phyloP scores from a whole-genome alignment of 2,113 vertebrate species.

The Pogona vitticeps region DNA sequence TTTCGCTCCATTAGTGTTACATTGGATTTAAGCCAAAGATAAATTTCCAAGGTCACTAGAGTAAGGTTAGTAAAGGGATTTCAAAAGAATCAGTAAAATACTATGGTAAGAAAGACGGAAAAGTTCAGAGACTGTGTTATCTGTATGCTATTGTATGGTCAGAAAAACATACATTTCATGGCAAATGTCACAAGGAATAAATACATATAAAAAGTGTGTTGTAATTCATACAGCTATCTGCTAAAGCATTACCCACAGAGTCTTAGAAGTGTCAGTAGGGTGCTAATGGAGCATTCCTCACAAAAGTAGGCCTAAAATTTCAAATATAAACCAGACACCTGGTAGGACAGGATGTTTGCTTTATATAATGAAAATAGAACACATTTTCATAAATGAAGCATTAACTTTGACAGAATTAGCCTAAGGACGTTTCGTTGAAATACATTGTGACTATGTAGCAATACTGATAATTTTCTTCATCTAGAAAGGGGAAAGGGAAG shows the following conservation, averaged over 20 bases:
- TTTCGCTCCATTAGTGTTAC: too few species aligned
- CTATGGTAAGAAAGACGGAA: conserved; percentile 53
- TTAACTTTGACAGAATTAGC: neutral
- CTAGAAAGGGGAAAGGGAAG: too few species aligned
- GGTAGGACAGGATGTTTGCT: neutral
- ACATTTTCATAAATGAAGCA: neutral
- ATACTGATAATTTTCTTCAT: neutral
- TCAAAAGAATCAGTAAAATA: conserved; percentile 52
- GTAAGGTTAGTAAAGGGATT: conserved; percentile 44
- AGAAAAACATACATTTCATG: conserved; percentile 22
- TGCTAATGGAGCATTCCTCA: neutral
- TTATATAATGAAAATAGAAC: neutral
- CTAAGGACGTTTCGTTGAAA: neutral
- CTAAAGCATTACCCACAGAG: neutral
- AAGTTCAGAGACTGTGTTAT: conserved; percentile 49
- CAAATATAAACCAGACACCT: neutral
- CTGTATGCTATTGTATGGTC: neutral
- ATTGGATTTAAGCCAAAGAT: neutral
- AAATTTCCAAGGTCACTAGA: conserved; percentile 20
- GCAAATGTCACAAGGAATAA: neutral
- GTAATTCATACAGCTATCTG: neutral
- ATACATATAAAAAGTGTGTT: conserved; percentile 30
- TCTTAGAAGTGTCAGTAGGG: neutral
- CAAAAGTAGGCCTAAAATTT: neutral
- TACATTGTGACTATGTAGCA: neutral